A percentile compares a stretch with the other conserved stretches of the same genome.
Evolutionary conservation across 2,113 vertebrate genomes (phyloP).

Genomic region (Lethenteron reissneri): DNA sequence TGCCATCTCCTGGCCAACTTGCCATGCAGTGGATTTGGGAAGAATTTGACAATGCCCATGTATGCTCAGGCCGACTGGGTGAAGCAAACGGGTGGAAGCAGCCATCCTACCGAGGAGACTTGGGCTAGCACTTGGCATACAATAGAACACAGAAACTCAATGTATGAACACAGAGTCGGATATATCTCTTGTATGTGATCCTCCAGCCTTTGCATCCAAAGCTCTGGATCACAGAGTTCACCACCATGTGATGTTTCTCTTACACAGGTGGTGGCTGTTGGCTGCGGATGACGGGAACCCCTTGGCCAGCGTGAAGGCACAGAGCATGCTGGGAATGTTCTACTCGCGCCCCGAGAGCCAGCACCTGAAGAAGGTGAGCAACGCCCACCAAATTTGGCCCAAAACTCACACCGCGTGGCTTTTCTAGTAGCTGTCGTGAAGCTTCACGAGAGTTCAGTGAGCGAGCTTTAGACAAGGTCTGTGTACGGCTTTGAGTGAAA

Average conservation of each 20-base stretch:
- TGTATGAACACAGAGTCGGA: not conserved
- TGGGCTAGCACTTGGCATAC: constrained; percentile 15
- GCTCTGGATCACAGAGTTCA: not conserved
- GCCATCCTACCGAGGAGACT: constrained; percentile 8
- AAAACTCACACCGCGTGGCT: too few species aligned
- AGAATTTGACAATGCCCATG: too few species aligned
- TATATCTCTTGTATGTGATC: not conserved
- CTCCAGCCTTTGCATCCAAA: not conserved
- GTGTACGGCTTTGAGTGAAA: too few species aligned
- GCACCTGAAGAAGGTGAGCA: constrained; percentile 33
- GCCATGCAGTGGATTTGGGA: too few species aligned
- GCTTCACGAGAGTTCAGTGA: too few species aligned
- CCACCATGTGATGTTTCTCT: not conserved
- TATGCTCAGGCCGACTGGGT: too few species aligned
- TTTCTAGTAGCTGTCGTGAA: too few species aligned
- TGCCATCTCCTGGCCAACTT: too few species aligned
- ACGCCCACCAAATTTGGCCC: too few species aligned
- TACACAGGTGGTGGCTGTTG: constrained; percentile 24
- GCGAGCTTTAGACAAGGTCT: too few species aligned
- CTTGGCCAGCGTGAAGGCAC: constrained; percentile 36
- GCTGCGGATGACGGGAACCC: constrained; percentile 40
- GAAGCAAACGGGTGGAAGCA: constrained; percentile 20
- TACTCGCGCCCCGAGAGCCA: constrained; percentile 25
- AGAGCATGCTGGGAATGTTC: constrained; percentile 33
- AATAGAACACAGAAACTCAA: not conserved